Conservation (phyloP, 2,113 vertebrate species). For the Amazona vittata region DNA sequence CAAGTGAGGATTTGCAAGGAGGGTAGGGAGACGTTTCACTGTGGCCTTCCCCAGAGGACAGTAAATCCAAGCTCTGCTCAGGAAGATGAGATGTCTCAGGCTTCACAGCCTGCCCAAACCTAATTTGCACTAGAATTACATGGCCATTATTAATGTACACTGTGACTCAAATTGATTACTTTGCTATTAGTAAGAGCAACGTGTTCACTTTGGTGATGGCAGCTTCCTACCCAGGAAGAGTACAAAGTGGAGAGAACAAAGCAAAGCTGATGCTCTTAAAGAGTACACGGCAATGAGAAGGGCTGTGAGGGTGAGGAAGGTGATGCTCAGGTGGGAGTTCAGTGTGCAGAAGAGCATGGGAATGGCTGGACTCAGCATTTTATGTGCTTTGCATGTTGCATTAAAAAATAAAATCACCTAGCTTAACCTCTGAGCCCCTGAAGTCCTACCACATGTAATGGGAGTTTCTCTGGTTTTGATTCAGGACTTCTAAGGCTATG, state of each 20-base stretch:
- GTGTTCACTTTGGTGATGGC: not conserved
- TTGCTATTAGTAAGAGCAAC: slow-evolving; percentile 54
- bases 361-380: not conserved
- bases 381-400: not conserved
- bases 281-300: not conserved
- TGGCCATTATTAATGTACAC: slow-evolving; percentile 69
- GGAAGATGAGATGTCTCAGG: slow-evolving; percentile 49
- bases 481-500: not conserved
- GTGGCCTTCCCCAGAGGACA: slow-evolving; percentile 61
- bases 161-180: slow-evolving; percentile 67
- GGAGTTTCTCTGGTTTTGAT: not conserved
- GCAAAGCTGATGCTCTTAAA: not conserved
- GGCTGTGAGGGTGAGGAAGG: not conserved
- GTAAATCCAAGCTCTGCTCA: slow-evolving; percentile 66
- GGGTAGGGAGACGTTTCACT: not conserved
- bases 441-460: not conserved
- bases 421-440: not conserved
- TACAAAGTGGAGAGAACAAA: not conserved
- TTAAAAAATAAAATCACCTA: not conserved
- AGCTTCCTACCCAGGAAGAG: not conserved
- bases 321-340: not conserved
- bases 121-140: slow-evolving; percentile 73
- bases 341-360: not conserved
- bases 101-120: slow-evolving; percentile 54
- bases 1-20: slow-evolving; percentile 51